phyloP scores from a whole-genome alignment of 1,140 invertebrate genomes.

The Phortica variegata region DNA sequence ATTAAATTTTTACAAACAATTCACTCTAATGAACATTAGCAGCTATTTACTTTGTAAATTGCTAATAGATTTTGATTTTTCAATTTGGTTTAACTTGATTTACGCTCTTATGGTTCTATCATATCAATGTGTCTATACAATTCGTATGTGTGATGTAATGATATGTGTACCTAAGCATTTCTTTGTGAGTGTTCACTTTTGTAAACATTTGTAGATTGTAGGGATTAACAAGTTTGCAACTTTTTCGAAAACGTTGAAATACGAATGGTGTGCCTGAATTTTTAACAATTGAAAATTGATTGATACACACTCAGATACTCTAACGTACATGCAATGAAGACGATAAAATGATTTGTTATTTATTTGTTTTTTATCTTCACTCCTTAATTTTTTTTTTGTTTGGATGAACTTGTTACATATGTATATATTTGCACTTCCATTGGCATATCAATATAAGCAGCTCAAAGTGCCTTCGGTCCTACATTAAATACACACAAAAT shows the following conservation, averaged over 20 bases:
- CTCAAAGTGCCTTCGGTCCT: neutral
- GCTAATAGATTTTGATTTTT: too few relatives aligned
- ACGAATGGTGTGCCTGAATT: slow-evolving; percentile 15
- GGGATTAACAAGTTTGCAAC: neutral
- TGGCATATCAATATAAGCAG: too few relatives aligned
- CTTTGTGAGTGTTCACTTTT: slow-evolving; percentile 6
- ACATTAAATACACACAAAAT: slow-evolving; percentile 22
- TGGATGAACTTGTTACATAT: too few relatives aligned
- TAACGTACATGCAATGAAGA: slow-evolving; percentile 4
- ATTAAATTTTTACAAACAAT: too few relatives aligned
- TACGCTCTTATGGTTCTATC: too few relatives aligned
- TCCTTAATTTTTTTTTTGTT: neutral
- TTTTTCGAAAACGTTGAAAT: slow-evolving; percentile 18
- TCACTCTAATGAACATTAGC: too few relatives aligned
- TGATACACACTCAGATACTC: slow-evolving; percentile 37
- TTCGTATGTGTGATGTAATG: too few relatives aligned
- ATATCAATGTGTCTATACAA: too few relatives aligned
- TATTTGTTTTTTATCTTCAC: neutral
- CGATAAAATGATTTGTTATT: neutral
- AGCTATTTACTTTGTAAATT: too few relatives aligned
- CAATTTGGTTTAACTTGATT: too few relatives aligned
- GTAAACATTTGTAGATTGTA: slow-evolving; percentile 32
- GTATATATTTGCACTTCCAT: too few relatives aligned
- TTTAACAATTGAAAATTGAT: slow-evolving; percentile 55
- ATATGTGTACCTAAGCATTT: too few relatives aligned